phyloP scores from a whole-genome alignment of 2,113 vertebrate genomes.

The Cebidichthys violaceus region DNA sequence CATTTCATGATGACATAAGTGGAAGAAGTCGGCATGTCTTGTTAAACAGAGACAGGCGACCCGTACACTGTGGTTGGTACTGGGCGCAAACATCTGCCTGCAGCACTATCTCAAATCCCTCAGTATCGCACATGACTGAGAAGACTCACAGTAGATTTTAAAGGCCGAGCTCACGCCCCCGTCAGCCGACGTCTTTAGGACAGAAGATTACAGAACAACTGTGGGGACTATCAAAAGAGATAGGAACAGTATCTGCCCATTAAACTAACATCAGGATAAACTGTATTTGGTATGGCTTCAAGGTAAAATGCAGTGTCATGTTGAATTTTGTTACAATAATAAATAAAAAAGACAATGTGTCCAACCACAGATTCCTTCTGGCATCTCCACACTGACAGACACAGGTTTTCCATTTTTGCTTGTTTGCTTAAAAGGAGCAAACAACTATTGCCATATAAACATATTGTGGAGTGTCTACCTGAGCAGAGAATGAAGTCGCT shows the following conservation, averaged over 20 bases:
- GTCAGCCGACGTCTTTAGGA: slow-evolving; percentile 16
- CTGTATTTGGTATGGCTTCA: slow-evolving; percentile 35
- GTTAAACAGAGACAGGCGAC: not conserved
- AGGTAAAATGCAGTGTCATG: not conserved
- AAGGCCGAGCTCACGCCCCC: not conserved
- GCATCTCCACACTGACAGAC: not conserved
- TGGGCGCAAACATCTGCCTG: not conserved
- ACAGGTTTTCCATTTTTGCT: not conserved
- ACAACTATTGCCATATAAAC: too few species aligned
- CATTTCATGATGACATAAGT: not conserved
- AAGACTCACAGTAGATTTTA: not conserved
- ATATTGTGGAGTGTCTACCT: not conserved
- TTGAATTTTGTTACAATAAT: not conserved
- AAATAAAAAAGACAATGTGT: not conserved
- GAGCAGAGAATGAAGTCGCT: not conserved
- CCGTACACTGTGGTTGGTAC: not conserved
- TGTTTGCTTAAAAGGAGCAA: not conserved
- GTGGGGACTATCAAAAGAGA: slow-evolving; percentile 10
- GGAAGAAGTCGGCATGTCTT: not conserved
- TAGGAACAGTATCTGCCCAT: slow-evolving; percentile 11
- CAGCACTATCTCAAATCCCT: not conserved
- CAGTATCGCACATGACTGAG: not conserved
- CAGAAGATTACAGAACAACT: slow-evolving; percentile 18
- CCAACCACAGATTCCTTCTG: not conserved
- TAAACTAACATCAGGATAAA: slow-evolving; percentile 33